These are phyloP conservation scores for Euclidia mi DNA, from an alignment of 2,888 invertebrate species.

Conservation along the genomic window DNA sequence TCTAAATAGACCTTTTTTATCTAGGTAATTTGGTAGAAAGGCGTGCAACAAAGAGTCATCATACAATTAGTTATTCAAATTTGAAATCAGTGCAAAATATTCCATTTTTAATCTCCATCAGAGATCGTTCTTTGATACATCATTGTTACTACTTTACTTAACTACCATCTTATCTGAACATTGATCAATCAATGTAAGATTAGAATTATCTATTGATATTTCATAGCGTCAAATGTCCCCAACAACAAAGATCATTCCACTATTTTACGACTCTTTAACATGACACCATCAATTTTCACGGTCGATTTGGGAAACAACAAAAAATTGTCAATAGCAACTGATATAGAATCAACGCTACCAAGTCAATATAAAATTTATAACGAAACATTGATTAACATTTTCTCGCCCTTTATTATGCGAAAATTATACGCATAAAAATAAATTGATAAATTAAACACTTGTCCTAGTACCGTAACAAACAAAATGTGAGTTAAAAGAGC, in stretches of 20 bases:
- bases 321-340: slow-evolving; percentile 62
- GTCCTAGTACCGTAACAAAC: slow-evolving; percentile 44
- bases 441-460: slow-evolving; percentile 44
- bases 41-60: background rate
- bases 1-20: slow-evolving; percentile 2
- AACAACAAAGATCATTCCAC: slow-evolving; percentile 29
- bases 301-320: slow-evolving; percentile 72
- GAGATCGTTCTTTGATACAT: slow-evolving; percentile 10
- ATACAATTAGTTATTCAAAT: too few relatives aligned
- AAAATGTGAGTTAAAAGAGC: slow-evolving; percentile 29
- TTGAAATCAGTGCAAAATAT: too few relatives aligned
- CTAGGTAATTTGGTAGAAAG: slow-evolving; percentile 5
- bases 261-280: slow-evolving; percentile 51
- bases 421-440: slow-evolving; percentile 34
- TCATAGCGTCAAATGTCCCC: slow-evolving; percentile 30
- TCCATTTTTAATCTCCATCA: too few relatives aligned
- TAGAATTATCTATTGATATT: slow-evolving; percentile 35
- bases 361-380: slow-evolving; percentile 49
- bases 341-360: slow-evolving; percentile 58
- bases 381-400: slow-evolving; percentile 47
- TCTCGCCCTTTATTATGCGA: slow-evolving; percentile 25
- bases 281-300: slow-evolving; percentile 71
- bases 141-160: slow-evolving; percentile 20
- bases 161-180: slow-evolving; percentile 30
- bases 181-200: slow-evolving; percentile 42